These are phyloP conservation scores for Caenorhabditis parvicauda DNA, from an alignment of 2,888 invertebrate species.

Conservation along the genomic window DNA sequence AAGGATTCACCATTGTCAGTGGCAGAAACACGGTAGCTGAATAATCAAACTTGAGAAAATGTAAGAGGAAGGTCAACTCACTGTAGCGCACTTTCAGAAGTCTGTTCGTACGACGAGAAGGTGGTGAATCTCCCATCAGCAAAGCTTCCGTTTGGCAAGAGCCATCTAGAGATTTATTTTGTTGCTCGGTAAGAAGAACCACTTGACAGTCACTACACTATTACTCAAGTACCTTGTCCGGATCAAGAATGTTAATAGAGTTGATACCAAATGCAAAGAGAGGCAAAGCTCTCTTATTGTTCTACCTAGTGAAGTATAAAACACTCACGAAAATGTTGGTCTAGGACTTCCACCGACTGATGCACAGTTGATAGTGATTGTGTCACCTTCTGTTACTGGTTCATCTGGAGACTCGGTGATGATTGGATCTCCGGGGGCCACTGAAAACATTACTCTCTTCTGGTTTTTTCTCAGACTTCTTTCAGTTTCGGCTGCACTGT, in stretches of 20 bases:
- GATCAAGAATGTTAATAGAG: too few relatives aligned
- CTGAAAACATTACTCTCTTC: conserved; percentile 34
- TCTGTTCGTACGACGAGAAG: conserved; percentile 19
- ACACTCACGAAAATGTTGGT: conserved; percentile 45
- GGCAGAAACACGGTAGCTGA: conserved; percentile 47
- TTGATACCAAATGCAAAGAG: not conserved
- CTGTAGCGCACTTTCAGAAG: conserved; percentile 37
- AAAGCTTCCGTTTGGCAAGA: conserved; percentile 30
- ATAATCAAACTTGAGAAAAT: not conserved
- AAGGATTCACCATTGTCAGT: conserved; percentile 53
- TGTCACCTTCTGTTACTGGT: conserved; percentile 51
- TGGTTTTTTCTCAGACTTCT: too few relatives aligned
- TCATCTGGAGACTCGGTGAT: conserved; percentile 43
- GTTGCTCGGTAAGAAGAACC: too few relatives aligned
- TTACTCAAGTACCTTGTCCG: too few relatives aligned
- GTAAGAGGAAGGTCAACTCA: conserved; percentile 7
- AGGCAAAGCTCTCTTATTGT: too few relatives aligned
- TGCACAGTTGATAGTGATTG: conserved; percentile 50
- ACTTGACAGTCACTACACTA: too few relatives aligned
- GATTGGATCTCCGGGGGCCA: conserved; percentile 50
- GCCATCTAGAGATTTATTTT: conserved; percentile 18
- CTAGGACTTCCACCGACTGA: conserved; percentile 57
- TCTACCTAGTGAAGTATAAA: not conserved
- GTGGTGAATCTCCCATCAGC: conserved; percentile 19
- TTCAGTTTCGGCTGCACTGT: too few relatives aligned